Conservation (phyloP, 2,888 invertebrate genomes). For the Drosophila subquinaria region DNA sequence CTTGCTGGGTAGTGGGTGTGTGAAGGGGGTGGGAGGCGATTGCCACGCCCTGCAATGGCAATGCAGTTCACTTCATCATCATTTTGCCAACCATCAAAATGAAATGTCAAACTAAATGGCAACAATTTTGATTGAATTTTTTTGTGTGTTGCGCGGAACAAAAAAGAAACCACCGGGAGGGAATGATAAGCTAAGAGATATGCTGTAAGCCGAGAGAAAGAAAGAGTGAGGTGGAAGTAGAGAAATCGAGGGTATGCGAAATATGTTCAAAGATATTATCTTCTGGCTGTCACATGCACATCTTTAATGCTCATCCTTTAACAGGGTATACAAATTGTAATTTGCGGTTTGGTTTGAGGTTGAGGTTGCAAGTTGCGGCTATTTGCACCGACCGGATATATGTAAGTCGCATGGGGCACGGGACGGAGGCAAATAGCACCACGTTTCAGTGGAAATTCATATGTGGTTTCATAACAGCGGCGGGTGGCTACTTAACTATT, state of each 20-base stretch:
- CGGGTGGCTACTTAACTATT: conserved; percentile 64
- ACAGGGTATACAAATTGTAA: conserved; percentile 30
- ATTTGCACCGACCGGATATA: conserved; percentile 50
- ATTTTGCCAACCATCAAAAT: conserved; percentile 74
- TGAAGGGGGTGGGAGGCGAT: neutral
- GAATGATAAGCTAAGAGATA: neutral
- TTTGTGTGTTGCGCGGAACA: conserved; percentile 31
- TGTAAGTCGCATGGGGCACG: conserved; percentile 21
- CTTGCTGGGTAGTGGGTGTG: neutral
- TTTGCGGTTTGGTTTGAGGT: conserved; percentile 31
- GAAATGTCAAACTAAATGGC: conserved; percentile 82
- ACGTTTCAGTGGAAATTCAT: conserved; percentile 55
- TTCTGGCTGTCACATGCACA: neutral
- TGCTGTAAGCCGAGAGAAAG: neutral
- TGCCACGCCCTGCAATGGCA: conserved; percentile 52
- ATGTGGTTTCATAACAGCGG: conserved; percentile 37
- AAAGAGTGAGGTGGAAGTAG: too few relatives aligned
- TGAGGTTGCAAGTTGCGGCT: conserved; percentile 28
- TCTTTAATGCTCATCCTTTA: too few relatives aligned
- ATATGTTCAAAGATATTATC: neutral
- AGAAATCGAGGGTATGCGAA: neutral
- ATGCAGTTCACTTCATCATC: conserved; percentile 72
- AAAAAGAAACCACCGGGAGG: neutral
- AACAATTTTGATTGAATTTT: conserved; percentile 82
- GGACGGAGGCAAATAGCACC: conserved; percentile 53